These are phyloP conservation scores for Botia kubotai DNA, from an alignment of 2,797 vertebrate species.

Conservation along the genomic window DNA sequence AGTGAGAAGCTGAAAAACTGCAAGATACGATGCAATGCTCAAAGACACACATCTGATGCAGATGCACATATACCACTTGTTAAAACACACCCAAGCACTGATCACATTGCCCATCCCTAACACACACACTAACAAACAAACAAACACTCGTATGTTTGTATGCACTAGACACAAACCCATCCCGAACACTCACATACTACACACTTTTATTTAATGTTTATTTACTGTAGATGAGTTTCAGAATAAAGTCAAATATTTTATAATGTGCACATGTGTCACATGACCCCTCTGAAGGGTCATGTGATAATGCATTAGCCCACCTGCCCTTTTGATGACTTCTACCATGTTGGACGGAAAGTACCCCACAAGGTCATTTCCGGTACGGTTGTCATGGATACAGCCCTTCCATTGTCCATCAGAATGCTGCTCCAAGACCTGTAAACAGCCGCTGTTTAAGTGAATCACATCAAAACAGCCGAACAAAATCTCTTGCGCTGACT, in stretches of 20 bases:
- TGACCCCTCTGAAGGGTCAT: conserved; percentile 57
- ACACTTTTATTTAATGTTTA: conserved; percentile 38
- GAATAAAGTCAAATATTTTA: conserved; percentile 39
- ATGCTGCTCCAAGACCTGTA: conserved; percentile 95
- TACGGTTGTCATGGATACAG: conserved; percentile 97
- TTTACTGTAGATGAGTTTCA: conserved; percentile 50
- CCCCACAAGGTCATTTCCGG: conserved; percentile 94
- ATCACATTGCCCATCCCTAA: not conserved
- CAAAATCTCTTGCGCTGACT: too few species aligned
- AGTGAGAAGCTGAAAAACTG: too few species aligned
- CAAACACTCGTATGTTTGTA: conserved; percentile 5
- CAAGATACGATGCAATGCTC: too few species aligned
- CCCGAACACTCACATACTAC: conserved; percentile 13
- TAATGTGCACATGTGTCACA: conserved; percentile 55
- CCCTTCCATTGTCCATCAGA: conserved; percentile 96
- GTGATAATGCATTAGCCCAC: conserved; percentile 74
- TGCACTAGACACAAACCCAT: conserved; percentile 7
- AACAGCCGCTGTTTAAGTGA: not conserved
- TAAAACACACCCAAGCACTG: not conserved
- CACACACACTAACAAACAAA: not conserved
- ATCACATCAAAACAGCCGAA: too few species aligned
- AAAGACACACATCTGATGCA: too few species aligned
- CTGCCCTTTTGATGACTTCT: conserved; percentile 95
- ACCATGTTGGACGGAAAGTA: conserved; percentile 96
- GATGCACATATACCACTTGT: too few species aligned